phyloP scores from a whole-genome alignment of 2,797 vertebrate genomes.

The Trachops cirrhosus region DNA sequence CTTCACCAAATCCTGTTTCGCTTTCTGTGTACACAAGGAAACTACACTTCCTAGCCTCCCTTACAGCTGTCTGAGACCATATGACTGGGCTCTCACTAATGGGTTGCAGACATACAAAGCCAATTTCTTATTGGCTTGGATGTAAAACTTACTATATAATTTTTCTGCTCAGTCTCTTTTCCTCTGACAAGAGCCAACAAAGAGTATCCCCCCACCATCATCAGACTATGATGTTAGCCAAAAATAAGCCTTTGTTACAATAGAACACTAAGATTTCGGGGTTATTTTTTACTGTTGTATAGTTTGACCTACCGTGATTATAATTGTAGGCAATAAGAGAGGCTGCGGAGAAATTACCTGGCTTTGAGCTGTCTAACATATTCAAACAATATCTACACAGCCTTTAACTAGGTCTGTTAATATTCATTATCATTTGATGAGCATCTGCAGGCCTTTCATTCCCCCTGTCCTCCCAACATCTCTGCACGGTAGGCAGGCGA shows the following conservation, averaged over 20 bases:
- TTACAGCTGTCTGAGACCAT: neutral
- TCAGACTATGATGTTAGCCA: neutral
- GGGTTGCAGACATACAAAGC: neutral
- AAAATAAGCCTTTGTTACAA: neutral
- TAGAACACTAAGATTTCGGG: neutral
- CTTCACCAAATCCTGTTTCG: neutral
- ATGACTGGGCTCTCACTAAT: neutral
- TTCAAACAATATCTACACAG: neutral
- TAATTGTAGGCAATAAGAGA: neutral
- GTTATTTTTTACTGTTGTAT: neutral
- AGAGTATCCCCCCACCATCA: neutral
- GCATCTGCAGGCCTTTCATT: neutral
- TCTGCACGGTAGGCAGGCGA: neutral
- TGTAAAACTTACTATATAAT: neutral
- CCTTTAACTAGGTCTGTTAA: neutral
- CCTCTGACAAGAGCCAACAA: neutral
- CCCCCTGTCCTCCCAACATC: neutral
- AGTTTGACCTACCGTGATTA: neutral
- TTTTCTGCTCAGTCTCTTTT: neutral
- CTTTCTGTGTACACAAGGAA: neutral
- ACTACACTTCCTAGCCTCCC: neutral
- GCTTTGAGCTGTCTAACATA: neutral
- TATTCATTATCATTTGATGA: neutral
- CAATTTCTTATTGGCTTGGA: neutral
- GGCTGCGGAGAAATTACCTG: neutral